phyloP scores from a whole-genome alignment of 2,888 invertebrate species.

The Panzeria rudis region DNA sequence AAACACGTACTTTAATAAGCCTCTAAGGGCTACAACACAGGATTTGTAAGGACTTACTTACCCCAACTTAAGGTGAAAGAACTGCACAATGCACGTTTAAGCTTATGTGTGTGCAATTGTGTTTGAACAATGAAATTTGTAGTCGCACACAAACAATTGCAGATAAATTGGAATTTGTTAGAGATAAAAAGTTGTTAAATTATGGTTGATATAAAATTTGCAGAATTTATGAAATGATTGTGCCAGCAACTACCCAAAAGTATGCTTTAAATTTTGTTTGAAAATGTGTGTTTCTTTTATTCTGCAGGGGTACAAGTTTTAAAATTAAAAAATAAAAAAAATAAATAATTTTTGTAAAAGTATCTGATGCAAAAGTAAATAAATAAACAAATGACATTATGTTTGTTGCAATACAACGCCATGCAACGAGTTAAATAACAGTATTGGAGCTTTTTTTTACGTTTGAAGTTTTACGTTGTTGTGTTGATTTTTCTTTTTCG shows the following conservation, averaged over 20 bases:
- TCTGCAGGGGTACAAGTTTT: constrained; percentile 8
- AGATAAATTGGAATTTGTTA: constrained; percentile 63
- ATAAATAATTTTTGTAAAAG: background rate
- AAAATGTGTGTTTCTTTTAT: background rate
- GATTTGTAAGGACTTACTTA: constrained; percentile 53
- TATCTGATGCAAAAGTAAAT: constrained; percentile 37
- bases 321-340: background rate
- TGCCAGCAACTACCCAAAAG: constrained; percentile 9
- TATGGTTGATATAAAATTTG: constrained; percentile 61
- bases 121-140: constrained; percentile 33
- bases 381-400: constrained; percentile 35
- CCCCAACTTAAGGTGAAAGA: constrained; percentile 11
- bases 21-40: constrained; percentile 55
- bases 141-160: constrained; percentile 42
- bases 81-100: background rate
- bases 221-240: constrained; percentile 44
- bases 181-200: constrained; percentile 62
- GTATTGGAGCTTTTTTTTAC: background rate
- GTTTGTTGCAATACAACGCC: background rate
- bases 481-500: constrained; percentile 27
- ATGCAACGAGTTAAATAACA: constrained; percentile 38
- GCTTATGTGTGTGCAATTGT: background rate
- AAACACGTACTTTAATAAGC: constrained; percentile 69
- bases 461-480: constrained; percentile 47
- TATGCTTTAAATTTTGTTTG: constrained; percentile 20